Evolutionary conservation across 2,888 invertebrate species (phyloP).

Genomic region (Hanleya hanleyi): DNA sequence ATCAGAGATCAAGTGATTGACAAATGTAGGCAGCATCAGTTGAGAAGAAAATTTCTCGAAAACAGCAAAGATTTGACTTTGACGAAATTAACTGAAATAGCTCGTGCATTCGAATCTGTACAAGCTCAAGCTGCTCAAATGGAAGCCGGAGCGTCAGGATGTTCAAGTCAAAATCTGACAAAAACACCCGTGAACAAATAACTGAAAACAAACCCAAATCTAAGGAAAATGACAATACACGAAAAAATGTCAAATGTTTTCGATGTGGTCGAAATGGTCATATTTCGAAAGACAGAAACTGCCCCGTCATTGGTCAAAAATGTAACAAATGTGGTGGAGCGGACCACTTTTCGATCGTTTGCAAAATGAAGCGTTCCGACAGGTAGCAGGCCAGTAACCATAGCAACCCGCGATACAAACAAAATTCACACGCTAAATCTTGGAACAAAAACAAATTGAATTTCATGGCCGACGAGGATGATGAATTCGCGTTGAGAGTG

Average conservation of each 20-base stretch:
- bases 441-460: too few relatives aligned
- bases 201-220: too few relatives aligned
- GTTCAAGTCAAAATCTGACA: neutral
- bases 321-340: too few relatives aligned
- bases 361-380: too few relatives aligned
- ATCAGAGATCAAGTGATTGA: conserved; percentile 40
- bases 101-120: conserved; percentile 9
- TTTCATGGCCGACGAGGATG: too few relatives aligned
- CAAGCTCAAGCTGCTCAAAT: neutral
- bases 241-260: neutral
- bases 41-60: conserved; percentile 33
- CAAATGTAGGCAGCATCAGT: conserved; percentile 13
- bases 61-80: conserved; percentile 23
- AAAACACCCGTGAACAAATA: too few relatives aligned
- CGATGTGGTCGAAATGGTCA: neutral
- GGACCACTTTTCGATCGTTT: too few relatives aligned
- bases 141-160: neutral
- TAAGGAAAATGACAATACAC: too few relatives aligned
- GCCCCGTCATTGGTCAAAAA: conserved; percentile 13
- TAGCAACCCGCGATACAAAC: too few relatives aligned
- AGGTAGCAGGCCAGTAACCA: too few relatives aligned
- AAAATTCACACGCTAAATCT: too few relatives aligned
- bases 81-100: conserved; percentile 19
- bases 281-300: neutral
- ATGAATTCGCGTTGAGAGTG: too few relatives aligned